These are phyloP conservation scores for Brachionus rubens DNA, from an alignment of 1,140 invertebrate species.

Conservation along the genomic window DNA sequence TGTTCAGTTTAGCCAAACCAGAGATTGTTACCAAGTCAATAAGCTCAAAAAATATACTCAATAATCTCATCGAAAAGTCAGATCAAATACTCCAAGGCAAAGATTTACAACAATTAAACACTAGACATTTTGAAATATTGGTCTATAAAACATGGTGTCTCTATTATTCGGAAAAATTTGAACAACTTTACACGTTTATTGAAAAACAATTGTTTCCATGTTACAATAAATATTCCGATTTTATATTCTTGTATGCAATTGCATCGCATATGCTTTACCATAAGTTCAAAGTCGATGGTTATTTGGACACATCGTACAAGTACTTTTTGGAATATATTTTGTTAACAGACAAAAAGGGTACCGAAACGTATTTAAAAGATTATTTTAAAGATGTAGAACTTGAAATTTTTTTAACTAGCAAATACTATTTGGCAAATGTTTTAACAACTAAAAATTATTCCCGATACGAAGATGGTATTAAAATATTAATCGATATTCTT, in stretches of 20 bases:
- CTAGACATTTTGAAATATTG: slow-evolving; percentile 9
- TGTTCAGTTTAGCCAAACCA: background rate
- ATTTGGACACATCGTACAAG: background rate
- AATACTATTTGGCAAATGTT: slow-evolving; percentile 17
- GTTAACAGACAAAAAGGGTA: background rate
- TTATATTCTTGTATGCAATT: slow-evolving; percentile 12
- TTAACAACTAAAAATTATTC: slow-evolving; percentile 11
- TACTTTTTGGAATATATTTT: background rate
- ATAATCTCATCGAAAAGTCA: background rate
- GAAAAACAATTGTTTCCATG: background rate
- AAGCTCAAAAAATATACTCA: background rate
- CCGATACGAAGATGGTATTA: slow-evolving; percentile 24
- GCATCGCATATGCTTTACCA: background rate
- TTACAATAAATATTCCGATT: background rate
- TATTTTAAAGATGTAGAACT: background rate
- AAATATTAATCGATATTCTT: slow-evolving; percentile 4
- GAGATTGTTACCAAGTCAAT: background rate
- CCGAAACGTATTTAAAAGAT: background rate
- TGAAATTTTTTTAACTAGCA: background rate
- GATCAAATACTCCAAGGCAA: background rate
- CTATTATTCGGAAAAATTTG: background rate
- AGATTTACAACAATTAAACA: background rate
- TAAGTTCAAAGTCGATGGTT: background rate
- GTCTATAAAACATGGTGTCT: background rate
- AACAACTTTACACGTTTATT: slow-evolving; percentile 3